A percentile compares a stretch with the other conserved stretches of the same genome.
Evolutionary conservation across 1,140 invertebrate species (phyloP).

Genomic region (Brachionus plicatilis): DNA sequence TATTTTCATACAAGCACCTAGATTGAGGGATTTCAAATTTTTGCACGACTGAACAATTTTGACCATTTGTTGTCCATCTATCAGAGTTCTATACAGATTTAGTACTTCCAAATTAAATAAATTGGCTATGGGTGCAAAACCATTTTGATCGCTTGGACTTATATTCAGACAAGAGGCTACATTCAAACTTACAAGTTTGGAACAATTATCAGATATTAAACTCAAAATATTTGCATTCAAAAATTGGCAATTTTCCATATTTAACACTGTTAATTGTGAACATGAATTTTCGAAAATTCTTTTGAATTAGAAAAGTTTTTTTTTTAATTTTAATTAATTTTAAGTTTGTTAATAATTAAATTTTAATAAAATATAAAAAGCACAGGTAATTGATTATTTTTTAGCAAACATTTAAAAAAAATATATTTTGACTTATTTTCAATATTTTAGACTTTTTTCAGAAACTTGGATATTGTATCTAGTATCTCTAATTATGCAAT

Average conservation of each 20-base stretch:
- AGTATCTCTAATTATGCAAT: too few species aligned
- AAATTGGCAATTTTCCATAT: slow-evolving; percentile 70
- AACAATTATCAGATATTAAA: slow-evolving; percentile 62
- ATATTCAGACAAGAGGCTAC: slow-evolving; percentile 61
- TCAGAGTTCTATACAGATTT: not conserved
- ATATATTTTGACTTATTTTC: too few species aligned
- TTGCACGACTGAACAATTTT: slow-evolving; percentile 46
- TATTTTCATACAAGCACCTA: slow-evolving; percentile 50
- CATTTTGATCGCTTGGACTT: slow-evolving; percentile 55
- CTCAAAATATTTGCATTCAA: slow-evolving; percentile 63
- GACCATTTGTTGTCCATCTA: not conserved
- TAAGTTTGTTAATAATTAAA: too few species aligned
- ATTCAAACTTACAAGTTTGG: slow-evolving; percentile 65
- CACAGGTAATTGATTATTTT: too few species aligned
- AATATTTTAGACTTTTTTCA: too few species aligned
- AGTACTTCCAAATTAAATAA: slow-evolving; percentile 44
- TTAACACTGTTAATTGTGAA: slow-evolving; percentile 64
- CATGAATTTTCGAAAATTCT: slow-evolving; percentile 68
- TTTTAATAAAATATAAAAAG: too few species aligned
- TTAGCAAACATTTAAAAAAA: too few species aligned
- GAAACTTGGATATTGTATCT: too few species aligned
- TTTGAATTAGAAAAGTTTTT: slow-evolving; percentile 39
- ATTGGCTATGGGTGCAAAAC: slow-evolving; percentile 53
- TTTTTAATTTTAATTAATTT: not conserved
- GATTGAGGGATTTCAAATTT: slow-evolving; percentile 49